A percentile compares a stretch with the other conserved stretches of the same genome.
These are phyloP conservation scores for Dynastes tityus DNA, from an alignment of 2,888 invertebrate species.

Conservation along the genomic window DNA sequence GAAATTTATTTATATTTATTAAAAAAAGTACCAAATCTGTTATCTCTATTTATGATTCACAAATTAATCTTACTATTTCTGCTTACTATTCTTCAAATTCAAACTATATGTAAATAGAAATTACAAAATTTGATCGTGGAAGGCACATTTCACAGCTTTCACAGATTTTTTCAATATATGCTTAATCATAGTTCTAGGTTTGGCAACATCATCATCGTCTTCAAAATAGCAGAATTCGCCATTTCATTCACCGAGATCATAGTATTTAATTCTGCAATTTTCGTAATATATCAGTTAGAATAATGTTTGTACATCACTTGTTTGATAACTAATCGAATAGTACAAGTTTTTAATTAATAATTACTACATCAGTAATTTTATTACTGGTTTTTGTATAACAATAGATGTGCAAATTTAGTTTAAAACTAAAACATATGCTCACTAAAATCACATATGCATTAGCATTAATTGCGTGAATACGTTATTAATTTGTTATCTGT, in stretches of 20 bases:
- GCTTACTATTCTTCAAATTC: too few species aligned
- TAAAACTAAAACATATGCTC: slow-evolving; percentile 14
- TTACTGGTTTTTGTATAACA: not conserved
- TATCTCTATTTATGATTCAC: too few species aligned
- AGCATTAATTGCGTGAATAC: not conserved
- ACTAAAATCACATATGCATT: slow-evolving; percentile 24
- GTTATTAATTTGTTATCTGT: not conserved
- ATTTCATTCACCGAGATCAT: slow-evolving; percentile 21
- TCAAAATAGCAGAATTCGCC: not conserved
- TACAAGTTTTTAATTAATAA: not conserved
- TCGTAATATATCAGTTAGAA: not conserved
- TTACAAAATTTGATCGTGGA: too few species aligned
- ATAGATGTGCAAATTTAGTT: slow-evolving; percentile 26
- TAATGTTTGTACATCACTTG: slow-evolving; percentile 25
- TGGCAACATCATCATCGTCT: slow-evolving; percentile 10
- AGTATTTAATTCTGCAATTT: not conserved
- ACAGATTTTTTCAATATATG: slow-evolving; percentile 23
- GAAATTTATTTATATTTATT: too few species aligned
- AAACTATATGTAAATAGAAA: too few species aligned
- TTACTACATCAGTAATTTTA: not conserved
- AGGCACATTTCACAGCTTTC: slow-evolving; percentile 38
- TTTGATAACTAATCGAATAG: not conserved
- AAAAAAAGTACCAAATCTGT: too few species aligned
- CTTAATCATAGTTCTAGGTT: slow-evolving; percentile 31
- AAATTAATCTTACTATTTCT: too few species aligned